phyloP scores from a whole-genome alignment of 2,888 invertebrate genomes.

The Nyleta sp. region DNA sequence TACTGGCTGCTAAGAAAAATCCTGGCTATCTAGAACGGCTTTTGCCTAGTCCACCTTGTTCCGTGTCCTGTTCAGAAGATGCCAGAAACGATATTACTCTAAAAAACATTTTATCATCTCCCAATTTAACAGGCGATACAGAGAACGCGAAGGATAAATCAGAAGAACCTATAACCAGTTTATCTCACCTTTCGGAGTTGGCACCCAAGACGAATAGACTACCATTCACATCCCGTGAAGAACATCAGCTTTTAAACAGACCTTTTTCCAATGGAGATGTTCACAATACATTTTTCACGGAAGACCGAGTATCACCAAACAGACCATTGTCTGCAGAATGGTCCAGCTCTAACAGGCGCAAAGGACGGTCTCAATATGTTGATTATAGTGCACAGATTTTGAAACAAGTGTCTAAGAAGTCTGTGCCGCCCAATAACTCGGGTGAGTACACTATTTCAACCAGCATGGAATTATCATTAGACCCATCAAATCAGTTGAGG shows the following conservation, averaged over 20 bases:
- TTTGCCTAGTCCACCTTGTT: slow-evolving; percentile 86
- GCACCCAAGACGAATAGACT: slow-evolving; percentile 29
- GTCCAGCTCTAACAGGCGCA: slow-evolving; percentile 47
- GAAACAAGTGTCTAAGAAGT: slow-evolving; percentile 15
- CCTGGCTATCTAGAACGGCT: slow-evolving; percentile 85
- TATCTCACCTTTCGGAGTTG: slow-evolving; percentile 1
- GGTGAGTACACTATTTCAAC: slow-evolving; percentile 64
- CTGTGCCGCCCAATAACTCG: slow-evolving; percentile 10
- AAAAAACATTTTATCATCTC: slow-evolving; percentile 71
- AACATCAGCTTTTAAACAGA: slow-evolving; percentile 25
- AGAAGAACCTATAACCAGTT: slow-evolving; percentile 16
- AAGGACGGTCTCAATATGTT: slow-evolving; percentile 23
- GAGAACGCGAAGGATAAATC: slow-evolving; percentile 66
- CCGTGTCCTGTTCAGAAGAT: slow-evolving; percentile 90
- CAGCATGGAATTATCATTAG: slow-evolving; percentile 69
- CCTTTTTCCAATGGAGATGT: slow-evolving; percentile 67
- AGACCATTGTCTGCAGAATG: slow-evolving; percentile 71
- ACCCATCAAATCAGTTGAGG: slow-evolving; percentile 88
- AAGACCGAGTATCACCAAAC: slow-evolving; percentile 67
- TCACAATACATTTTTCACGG: slow-evolving; percentile 62
- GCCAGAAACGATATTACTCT: slow-evolving; percentile 84
- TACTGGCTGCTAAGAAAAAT: slow-evolving; percentile 71
- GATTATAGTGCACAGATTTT: slow-evolving; percentile 21
- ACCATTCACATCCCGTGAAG: slow-evolving; percentile 13
- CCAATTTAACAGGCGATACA: slow-evolving; percentile 64